Conservation (phyloP, 2,113 vertebrate species). For the Noturus placidus region DNA sequence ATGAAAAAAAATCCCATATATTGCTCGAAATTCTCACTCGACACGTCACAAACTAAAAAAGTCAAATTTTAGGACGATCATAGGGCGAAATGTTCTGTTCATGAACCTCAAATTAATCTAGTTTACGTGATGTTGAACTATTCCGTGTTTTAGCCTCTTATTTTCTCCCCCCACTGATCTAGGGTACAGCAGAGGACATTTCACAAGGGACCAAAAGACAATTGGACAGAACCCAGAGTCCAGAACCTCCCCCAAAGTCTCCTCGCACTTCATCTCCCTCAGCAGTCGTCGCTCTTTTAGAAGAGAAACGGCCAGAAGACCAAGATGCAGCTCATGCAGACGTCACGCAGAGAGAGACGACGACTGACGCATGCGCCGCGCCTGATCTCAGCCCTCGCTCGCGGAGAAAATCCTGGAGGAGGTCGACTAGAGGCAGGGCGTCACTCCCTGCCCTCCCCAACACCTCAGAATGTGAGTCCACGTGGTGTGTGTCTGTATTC, state of each 20-base stretch:
- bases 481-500: not conserved
- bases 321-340: conserved; percentile 13
- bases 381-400: conserved; percentile 48
- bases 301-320: conserved; percentile 36
- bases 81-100: not conserved
- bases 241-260: conserved; percentile 62
- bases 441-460: conserved; percentile 68
- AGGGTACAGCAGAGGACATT: conserved; percentile 45
- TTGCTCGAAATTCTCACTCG: too few species aligned
- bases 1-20: not conserved
- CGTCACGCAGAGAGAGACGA: conserved; percentile 24
- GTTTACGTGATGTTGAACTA: not conserved
- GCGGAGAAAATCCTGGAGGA: conserved; percentile 73
- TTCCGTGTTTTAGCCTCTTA: not conserved
- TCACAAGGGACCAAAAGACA: conserved; percentile 58
- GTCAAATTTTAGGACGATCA: not conserved
- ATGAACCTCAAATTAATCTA: not conserved
- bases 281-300: not conserved
- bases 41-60: not conserved
- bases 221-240: conserved; percentile 44
- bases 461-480: conserved; percentile 63
- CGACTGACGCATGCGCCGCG: not conserved
- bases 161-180: not conserved
- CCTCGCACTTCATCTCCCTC: conserved; percentile 52
- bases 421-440: conserved; percentile 68